Evolutionary conservation across 2,113 vertebrate species (phyloP), one percentile per base, ranked within the genome.

Genomic region (Mesocricetus auratus): DNA sequence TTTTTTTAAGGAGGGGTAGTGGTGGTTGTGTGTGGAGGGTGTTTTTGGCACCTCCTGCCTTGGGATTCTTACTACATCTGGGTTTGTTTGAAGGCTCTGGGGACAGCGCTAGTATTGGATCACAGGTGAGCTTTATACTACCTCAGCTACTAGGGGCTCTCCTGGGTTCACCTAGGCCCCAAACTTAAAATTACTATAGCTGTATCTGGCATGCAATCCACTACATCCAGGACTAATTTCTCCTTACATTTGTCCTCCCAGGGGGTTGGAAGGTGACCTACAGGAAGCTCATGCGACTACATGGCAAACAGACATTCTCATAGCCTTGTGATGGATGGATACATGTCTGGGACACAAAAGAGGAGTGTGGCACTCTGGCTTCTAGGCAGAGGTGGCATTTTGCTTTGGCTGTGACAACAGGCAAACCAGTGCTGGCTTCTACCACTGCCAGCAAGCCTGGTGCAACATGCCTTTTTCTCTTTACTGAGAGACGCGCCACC

Each of bases 301-400:
- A 26, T 29, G 56, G 42, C 66, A 89, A 58, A 60, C 3, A 21
- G 11, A 9, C 6, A n/a, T 66, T 24, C 60, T 29, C 31, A 68
- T 39, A 16, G 71, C 68, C 93, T 77, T 87, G 47, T 6, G 91
- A 62, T 13, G 91, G 91, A 56, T 13, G 91, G 31, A 87, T 90
- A 79, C 24, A 21, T 69, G 81, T 75, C 68, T 82, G 89, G 96
- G 94, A 96, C 94, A 97, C 64, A 96, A 93, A 97, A 87, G 97
- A 93, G 83, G 94, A 97, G 88, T 96, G 97, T 79, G 92, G 94
- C 95, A 87, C 96, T 77, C 94, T 96, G 97, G 98, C 97, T 97
- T 96, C 96, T 64, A 97, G 97, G 96, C 98, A 98, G 97, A 98
- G 96, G 97, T 97, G 96, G 97, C 98, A 97, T 98, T 98, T 97